Percentiles rank a stretch among this genome's conserved stretches.
Evolutionary conservation across 37 sponge, comb jelly and placozoan species (phyloP).

Genomic region (Spongilla lacustris): DNA sequence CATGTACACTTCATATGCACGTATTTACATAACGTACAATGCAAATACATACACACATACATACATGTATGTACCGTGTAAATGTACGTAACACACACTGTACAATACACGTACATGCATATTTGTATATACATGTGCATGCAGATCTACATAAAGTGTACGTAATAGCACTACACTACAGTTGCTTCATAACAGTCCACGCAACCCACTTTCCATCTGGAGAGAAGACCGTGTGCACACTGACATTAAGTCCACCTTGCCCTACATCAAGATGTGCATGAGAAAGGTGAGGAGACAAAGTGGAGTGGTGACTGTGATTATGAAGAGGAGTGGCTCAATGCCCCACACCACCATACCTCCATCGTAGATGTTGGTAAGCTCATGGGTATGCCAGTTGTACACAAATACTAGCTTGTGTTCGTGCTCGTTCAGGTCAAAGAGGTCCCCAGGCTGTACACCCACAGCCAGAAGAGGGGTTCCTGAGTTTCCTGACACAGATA

Average conservation of each 20-base stretch:
- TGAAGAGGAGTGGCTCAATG: too few species aligned
- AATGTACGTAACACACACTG: too few species aligned
- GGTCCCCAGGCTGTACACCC: conserved; percentile 71
- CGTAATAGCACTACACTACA: background rate
- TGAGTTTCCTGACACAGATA: conserved; percentile 37
- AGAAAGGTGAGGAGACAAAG: too few species aligned
- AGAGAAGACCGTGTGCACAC: conserved; percentile 51
- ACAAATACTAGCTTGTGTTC: conserved; percentile 54
- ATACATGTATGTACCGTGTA: too few species aligned
- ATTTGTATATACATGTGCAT: too few species aligned
- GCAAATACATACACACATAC: too few species aligned
- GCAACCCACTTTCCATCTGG: conserved; percentile 69
- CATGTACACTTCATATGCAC: too few species aligned
- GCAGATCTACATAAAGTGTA: background rate
- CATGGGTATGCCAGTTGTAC: conserved; percentile 37
- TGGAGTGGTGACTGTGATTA: too few species aligned
- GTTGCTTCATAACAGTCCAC: too few species aligned
- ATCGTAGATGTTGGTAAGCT: conserved; percentile 68
- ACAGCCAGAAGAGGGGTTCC: conserved; percentile 37
- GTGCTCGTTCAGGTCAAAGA: conserved; percentile 56
- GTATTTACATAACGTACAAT: too few species aligned
- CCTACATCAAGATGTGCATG: conserved; percentile 46
- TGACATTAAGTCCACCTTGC: conserved; percentile 55
- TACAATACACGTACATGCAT: background rate
- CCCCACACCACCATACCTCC: conserved; percentile 41